Conservation (phyloP, 2,888 invertebrate genomes). For the Thymelicus sylvestris region DNA sequence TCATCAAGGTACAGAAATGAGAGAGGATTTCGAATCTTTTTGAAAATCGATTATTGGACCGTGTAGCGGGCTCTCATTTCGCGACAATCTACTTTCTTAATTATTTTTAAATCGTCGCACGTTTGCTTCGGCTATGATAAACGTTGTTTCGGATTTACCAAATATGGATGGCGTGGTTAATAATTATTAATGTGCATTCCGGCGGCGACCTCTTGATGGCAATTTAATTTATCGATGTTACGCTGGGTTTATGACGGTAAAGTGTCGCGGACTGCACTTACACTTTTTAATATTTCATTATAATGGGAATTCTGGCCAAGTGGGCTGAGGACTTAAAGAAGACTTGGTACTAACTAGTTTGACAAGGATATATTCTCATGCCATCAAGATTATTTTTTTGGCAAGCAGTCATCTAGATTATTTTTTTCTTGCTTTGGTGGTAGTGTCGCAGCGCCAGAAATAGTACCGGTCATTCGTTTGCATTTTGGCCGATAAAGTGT, state of each 20-base stretch:
- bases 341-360: too few species aligned
- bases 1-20: neutral
- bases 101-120: slow-evolving; percentile 48
- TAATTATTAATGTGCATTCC: slow-evolving; percentile 11
- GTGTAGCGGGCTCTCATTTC: slow-evolving; percentile 41
- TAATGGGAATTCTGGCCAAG: too few species aligned
- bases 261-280: neutral
- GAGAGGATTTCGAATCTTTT: neutral
- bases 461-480: too few species aligned
- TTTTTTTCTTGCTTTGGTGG: too few species aligned
- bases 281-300: too few species aligned
- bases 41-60: slow-evolving; percentile 15
- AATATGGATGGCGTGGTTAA: slow-evolving; percentile 15
- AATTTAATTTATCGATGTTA: slow-evolving; percentile 25
- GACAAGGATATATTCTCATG: too few species aligned
- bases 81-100: slow-evolving; percentile 66
- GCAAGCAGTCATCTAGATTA: too few species aligned
- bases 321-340: too few species aligned
- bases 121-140: slow-evolving; percentile 46
- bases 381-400: too few species aligned
- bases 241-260: neutral
- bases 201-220: slow-evolving; percentile 6
- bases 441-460: too few species aligned
- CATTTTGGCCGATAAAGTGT: too few species aligned
- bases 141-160: slow-evolving; percentile 47